Evolutionary conservation across 2,888 invertebrate species (phyloP).

Genomic region (Drosophila tanythrix): DNA sequence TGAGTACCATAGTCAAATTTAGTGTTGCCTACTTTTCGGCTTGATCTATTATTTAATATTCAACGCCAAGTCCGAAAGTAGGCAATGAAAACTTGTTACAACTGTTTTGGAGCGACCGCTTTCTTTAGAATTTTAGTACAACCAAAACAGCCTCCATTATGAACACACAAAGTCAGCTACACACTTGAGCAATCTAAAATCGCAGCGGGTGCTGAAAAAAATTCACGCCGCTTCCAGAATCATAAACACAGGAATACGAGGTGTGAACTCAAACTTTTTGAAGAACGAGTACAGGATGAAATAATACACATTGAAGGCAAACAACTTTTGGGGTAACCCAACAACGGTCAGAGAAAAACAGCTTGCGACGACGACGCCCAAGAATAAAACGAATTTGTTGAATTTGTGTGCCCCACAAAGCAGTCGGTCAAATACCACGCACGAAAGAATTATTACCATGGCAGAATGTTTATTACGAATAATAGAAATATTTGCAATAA

Average conservation of each 20-base stretch:
- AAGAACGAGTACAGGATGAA: background rate
- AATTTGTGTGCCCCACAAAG: slow-evolving; percentile 54
- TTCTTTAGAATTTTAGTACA: background rate
- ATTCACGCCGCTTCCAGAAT: slow-evolving; percentile 77
- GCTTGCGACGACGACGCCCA: slow-evolving; percentile 6
- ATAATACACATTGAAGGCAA: background rate
- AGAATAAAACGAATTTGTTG: slow-evolving; percentile 3
- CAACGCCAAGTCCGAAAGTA: slow-evolving; percentile 46
- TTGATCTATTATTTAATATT: background rate
- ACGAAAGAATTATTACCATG: slow-evolving; percentile 51
- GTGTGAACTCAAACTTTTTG: slow-evolving; percentile 11
- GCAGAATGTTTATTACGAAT: slow-evolving; percentile 70
- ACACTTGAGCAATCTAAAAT: slow-evolving; percentile 56
- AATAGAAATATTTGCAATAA: slow-evolving; percentile 46
- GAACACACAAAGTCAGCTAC: slow-evolving; percentile 34
- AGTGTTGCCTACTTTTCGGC: slow-evolving; percentile 46
- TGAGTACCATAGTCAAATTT: slow-evolving; percentile 4
- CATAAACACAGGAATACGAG: slow-evolving; percentile 46
- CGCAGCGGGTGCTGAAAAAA: slow-evolving; percentile 69
- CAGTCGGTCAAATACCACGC: slow-evolving; percentile 50
- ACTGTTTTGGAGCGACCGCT: background rate
- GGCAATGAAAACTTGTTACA: slow-evolving; percentile 40
- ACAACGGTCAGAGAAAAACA: background rate
- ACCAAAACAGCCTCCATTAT: slow-evolving; percentile 6
- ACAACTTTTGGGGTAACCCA: slow-evolving; percentile 12